Percentiles rank a stretch among this genome's conserved stretches.
Conservation (phyloP, 2,888 invertebrate species). For the Metallyticus violacea region DNA sequence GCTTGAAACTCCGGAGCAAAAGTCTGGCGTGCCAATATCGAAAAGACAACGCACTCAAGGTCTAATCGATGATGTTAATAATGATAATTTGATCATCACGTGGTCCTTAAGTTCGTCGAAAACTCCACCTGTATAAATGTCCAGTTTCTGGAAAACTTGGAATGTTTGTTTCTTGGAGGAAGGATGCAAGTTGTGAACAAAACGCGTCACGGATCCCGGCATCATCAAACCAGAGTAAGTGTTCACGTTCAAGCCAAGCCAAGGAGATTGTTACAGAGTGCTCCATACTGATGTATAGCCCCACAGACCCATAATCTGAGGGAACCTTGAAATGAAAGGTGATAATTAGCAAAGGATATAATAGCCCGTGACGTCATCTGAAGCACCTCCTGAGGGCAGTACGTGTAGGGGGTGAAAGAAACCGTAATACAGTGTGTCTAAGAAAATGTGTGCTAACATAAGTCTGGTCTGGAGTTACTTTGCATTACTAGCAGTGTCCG, state of each 20-base stretch:
- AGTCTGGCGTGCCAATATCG: too few species aligned
- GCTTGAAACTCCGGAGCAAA: too few species aligned
- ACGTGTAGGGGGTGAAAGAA: background rate
- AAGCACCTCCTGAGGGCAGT: background rate
- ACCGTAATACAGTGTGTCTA: background rate
- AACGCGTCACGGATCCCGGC: background rate
- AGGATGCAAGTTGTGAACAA: background rate
- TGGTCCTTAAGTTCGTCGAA: background rate
- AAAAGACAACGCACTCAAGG: too few species aligned
- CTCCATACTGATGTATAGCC: background rate
- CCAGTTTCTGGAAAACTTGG: background rate
- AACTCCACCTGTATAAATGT: background rate
- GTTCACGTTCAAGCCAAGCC: background rate
- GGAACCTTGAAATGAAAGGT: constrained; percentile 21
- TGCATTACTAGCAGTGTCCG: too few species aligned
- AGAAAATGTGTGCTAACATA: background rate
- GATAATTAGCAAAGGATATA: constrained; percentile 20
- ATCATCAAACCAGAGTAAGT: background rate
- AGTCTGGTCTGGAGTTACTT: too few species aligned
- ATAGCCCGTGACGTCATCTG: constrained; percentile 14
- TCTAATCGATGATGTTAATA: background rate
- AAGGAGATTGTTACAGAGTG: background rate
- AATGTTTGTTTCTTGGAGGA: background rate
- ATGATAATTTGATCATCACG: too few species aligned
- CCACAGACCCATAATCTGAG: background rate